Evolutionary conservation across 2,888 invertebrate species (phyloP), one percentile per base, ranked within the genome.

Genomic region (Brenthis hecate): DNA sequence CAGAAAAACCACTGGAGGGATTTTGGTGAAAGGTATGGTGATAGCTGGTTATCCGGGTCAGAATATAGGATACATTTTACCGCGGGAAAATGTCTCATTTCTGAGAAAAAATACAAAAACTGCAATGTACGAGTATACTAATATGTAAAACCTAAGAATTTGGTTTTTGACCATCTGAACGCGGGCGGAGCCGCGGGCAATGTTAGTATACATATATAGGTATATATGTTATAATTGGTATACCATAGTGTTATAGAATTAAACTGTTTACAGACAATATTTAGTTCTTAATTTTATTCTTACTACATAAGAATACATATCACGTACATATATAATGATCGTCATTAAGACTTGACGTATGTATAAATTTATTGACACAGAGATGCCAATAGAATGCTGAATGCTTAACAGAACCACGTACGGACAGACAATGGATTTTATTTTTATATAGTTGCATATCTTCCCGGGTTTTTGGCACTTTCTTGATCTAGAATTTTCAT

Each of bases 321-420:
- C 50, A 65, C 56, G 13, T 28, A 16, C 28, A 53, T 43, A 56
- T 43, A 60, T 56, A 54, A 61, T 56, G 43, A 53, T 65, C 61
- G 69, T 69, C 65, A 55, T 56, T 56, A 55, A 36, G 43, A 62
- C 61, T 60, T 61, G 69, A 69, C 69, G 61, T 65, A 28, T 60
- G 28, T 65, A 43, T 60, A 69, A 69, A 69, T 69, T 69, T 69
- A 69, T 69, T 65, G 69, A 60, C 56, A 61, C 19, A 1, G 50
- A 55, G 69, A 69, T 65, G 69, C 69, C 69, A 69, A 56, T 69
- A 43, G 65, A 69, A 65, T 65, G 51, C 56, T 60, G 55, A 69
- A 43, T 11, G 36, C 36, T 43, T 58, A 55, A 60, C 51, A 57
- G 47, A 61, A 66, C 66, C 16, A 51, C n/a, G 19, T 36, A 14